Evolutionary conservation across 2,113 vertebrate species (phyloP).

Genomic region (Verasper variegatus): DNA sequence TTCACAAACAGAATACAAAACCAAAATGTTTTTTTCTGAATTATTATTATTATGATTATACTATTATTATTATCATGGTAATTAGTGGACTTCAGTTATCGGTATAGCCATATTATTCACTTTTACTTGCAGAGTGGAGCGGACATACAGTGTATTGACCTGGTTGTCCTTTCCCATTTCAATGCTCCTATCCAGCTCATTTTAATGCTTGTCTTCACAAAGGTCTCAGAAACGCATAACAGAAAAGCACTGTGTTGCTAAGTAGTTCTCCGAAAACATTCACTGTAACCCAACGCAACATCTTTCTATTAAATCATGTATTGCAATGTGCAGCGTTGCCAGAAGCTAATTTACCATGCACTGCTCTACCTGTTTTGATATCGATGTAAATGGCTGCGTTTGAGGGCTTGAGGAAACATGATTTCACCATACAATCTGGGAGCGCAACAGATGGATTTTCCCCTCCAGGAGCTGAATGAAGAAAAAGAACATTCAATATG

Average conservation of each 20-base stretch:
- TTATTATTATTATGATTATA: too few relatives aligned
- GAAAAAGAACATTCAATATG: slow-evolving; percentile 78
- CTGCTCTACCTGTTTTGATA: slow-evolving; percentile 54
- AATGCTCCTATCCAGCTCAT: neutral
- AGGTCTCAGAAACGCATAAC: neutral
- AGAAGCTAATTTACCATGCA: slow-evolving; percentile 60
- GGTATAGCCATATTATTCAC: too few relatives aligned
- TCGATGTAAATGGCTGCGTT: slow-evolving; percentile 69
- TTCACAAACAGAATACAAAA: too few relatives aligned
- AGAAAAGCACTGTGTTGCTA: slow-evolving; percentile 11
- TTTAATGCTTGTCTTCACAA: neutral
- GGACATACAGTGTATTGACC: neutral
- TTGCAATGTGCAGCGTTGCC: slow-evolving; percentile 3
- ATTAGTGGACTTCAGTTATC: too few relatives aligned
- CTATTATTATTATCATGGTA: too few relatives aligned
- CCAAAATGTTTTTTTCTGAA: too few relatives aligned
- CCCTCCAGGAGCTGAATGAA: slow-evolving; percentile 73
- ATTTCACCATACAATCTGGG: slow-evolving; percentile 67
- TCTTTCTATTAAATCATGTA: slow-evolving; percentile 24
- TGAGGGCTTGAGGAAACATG: slow-evolving; percentile 66
- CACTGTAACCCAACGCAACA: slow-evolving; percentile 14
- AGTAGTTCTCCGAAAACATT: slow-evolving; percentile 22
- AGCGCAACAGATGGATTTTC: slow-evolving; percentile 77
- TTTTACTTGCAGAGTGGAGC: too few relatives aligned
- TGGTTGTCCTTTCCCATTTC: neutral